These are phyloP conservation scores for Toxostoma redivivum DNA, from an alignment of 2,113 vertebrate species.

Conservation along the genomic window DNA sequence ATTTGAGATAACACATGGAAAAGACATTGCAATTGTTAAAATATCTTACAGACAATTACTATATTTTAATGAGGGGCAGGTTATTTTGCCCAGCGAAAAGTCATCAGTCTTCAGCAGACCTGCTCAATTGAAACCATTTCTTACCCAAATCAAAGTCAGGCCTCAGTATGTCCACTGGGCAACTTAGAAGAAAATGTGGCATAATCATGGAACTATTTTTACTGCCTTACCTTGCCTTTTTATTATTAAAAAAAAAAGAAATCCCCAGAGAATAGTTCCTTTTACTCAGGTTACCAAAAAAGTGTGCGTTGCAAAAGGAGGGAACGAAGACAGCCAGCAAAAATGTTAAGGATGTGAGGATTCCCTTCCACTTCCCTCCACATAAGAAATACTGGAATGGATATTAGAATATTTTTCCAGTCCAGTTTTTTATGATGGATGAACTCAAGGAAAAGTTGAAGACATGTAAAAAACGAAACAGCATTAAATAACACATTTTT, in stretches of 20 bases:
- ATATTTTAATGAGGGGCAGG: conserved; percentile 20
- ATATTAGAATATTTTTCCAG: not conserved
- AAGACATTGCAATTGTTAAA: not conserved
- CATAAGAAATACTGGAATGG: not conserved
- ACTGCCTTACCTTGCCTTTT: not conserved
- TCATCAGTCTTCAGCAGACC: not conserved
- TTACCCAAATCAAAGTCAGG: not conserved
- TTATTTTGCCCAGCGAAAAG: not conserved
- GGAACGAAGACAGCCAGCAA: not conserved
- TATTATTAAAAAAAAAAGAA: not conserved
- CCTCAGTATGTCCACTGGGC: not conserved
- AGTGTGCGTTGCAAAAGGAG: fast-evolving
- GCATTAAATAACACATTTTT: not conserved
- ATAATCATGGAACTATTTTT: not conserved
- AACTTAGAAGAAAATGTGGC: not conserved
- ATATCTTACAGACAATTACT: conserved; percentile 13
- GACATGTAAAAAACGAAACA: not conserved
- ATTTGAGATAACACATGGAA: conserved; percentile 41
- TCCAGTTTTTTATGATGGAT: not conserved
- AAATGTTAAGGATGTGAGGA: not conserved
- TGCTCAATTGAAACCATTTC: not conserved
- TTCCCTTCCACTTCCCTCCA: not conserved
- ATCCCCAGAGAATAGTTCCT: not conserved
- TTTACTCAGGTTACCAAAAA: not conserved
- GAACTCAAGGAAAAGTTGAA: not conserved